phyloP scores from a whole-genome alignment of 2,888 invertebrate species.

The Harpalus rufipes region DNA sequence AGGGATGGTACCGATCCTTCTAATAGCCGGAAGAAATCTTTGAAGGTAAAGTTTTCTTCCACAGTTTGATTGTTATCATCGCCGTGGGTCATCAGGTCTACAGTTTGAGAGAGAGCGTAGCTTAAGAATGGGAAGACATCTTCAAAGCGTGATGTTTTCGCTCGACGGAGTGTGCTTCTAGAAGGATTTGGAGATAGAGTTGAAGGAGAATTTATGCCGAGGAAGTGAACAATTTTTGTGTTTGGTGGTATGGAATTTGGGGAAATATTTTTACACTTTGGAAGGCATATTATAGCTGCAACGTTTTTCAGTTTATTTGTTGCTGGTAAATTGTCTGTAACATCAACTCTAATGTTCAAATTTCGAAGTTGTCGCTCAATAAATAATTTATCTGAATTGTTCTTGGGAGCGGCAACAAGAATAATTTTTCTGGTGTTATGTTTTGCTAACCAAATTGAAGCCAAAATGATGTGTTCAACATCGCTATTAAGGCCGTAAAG shows the following conservation, averaged over 20 bases:
- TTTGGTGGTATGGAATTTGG: not conserved
- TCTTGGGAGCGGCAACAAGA: not conserved
- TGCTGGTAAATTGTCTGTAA: not conserved
- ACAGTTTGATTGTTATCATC: conserved; percentile 1
- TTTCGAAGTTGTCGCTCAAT: not conserved
- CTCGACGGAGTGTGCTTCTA: not conserved
- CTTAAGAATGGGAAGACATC: conserved; percentile 19
- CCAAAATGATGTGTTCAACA: not conserved
- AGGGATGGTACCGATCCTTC: conserved; percentile 13
- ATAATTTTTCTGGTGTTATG: not conserved
- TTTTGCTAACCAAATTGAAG: not conserved
- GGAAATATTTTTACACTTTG: not conserved
- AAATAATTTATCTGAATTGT: not conserved
- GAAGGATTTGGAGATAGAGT: not conserved
- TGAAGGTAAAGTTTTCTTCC: conserved; percentile 25
- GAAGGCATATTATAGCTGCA: not conserved
- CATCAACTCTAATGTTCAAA: not conserved
- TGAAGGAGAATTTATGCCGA: not conserved
- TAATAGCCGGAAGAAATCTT: conserved; percentile 28
- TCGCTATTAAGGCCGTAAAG: not conserved
- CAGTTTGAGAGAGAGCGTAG: not conserved
- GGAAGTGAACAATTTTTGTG: not conserved
- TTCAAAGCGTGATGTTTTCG: conserved; percentile 1
- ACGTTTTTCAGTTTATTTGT: not conserved
- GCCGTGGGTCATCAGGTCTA: not conserved